phyloP scores from a whole-genome alignment of 2,113 vertebrate genomes.

The Daubentonia madagascariensis region DNA sequence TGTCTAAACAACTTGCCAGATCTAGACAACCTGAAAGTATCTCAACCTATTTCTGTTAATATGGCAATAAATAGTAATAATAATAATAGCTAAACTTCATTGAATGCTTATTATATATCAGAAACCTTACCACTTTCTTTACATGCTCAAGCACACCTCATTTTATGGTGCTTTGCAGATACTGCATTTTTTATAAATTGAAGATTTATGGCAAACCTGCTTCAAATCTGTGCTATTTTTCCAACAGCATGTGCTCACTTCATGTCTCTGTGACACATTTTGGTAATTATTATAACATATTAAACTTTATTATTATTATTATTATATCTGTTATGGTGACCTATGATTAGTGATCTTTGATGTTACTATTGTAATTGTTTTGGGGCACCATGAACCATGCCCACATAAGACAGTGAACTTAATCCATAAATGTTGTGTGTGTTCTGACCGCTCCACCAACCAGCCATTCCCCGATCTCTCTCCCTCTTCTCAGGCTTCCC shows the following conservation, averaged over 20 bases:
- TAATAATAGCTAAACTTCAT: neutral
- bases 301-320: neutral
- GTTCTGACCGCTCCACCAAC: neutral
- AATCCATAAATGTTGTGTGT: neutral
- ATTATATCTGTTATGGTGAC: neutral
- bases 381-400: neutral
- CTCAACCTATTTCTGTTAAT: constrained; percentile 2
- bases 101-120: neutral
- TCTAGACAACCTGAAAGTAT: neutral
- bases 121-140: neutral
- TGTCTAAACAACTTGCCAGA: neutral
- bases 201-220: neutral
- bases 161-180: neutral
- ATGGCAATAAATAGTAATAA: neutral
- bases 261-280: neutral
- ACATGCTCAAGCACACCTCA: neutral
- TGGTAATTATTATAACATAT: neutral
- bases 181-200: neutral
- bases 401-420: neutral
- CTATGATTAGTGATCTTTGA: neutral
- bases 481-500: neutral
- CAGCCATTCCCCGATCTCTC: neutral
- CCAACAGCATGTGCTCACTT: neutral
- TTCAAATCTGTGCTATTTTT: neutral
- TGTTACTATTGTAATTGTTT: neutral